A percentile compares a stretch with the other conserved stretches of the same genome.
Evolutionary conservation across 2,888 invertebrate species (phyloP).

Genomic region (Latrodectus elegans): DNA sequence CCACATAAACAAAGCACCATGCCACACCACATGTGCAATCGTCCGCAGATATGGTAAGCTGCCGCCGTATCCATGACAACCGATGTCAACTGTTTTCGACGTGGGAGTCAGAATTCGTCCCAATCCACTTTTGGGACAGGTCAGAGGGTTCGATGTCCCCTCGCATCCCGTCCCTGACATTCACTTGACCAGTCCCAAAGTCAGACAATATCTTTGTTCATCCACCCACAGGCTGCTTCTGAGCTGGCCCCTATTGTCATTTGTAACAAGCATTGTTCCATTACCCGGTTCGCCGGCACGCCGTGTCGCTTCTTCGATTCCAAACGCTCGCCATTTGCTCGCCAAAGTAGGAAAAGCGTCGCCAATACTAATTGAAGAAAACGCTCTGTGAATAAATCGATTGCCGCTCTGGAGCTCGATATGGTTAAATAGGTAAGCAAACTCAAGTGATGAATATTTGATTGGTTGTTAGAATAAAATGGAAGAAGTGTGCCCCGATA

Average conservation of each 20-base stretch:
- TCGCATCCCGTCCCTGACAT: slow-evolving; percentile 46
- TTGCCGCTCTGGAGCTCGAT: too few species aligned
- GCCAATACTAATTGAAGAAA: background rate
- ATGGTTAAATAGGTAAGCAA: too few species aligned
- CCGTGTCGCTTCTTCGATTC: background rate
- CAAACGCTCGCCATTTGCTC: background rate
- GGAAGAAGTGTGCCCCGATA: too few species aligned
- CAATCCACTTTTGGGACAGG: slow-evolving; percentile 33
- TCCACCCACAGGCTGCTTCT: slow-evolving; percentile 2
- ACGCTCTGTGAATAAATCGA: too few species aligned
- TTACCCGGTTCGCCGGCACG: background rate
- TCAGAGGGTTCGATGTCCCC: slow-evolving; percentile 49
- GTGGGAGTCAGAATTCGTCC: slow-evolving; percentile 20
- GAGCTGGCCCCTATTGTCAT: slow-evolving; percentile 8
- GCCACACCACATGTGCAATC: slow-evolving; percentile 30
- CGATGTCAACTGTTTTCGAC: slow-evolving; percentile 38
- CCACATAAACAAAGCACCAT: slow-evolving; percentile 17
- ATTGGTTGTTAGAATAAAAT: too few species aligned
- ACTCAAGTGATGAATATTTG: too few species aligned
- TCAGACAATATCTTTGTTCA: slow-evolving; percentile 3
- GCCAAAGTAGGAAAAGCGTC: background rate
- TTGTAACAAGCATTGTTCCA: slow-evolving; percentile 5
- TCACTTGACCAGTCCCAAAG: slow-evolving; percentile 49
- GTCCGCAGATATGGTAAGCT: slow-evolving; percentile 2
- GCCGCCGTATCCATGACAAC: slow-evolving; percentile 44